A percentile compares a stretch with the other conserved stretches of the same genome.
Evolutionary conservation across 92 coral and sea anemone genomes (phyloP).

Genomic region (Heteractis magnifica): DNA sequence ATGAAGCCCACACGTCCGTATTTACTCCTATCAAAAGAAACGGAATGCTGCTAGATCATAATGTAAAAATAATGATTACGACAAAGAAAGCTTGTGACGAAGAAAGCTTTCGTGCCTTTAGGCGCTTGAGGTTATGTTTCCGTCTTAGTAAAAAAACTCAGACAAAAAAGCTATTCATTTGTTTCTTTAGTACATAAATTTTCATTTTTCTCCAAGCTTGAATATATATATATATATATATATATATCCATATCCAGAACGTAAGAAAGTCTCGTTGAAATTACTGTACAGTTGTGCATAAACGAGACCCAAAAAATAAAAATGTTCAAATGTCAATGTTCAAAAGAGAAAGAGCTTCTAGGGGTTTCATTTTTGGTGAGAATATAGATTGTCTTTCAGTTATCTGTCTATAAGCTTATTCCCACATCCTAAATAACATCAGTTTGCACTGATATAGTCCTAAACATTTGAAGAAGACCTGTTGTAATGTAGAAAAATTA

Average conservation of each 20-base stretch:
- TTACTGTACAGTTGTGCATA: not conserved
- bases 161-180: not conserved
- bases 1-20: constrained; percentile 12
- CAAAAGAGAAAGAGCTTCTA: not conserved
- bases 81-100: not conserved
- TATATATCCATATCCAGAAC: not conserved
- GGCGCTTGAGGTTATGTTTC: constrained; percentile 26
- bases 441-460: not conserved
- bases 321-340: not conserved
- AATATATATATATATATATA: not conserved
- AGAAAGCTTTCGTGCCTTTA: constrained; percentile 6
- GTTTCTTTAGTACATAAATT: not conserved
- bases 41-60: constrained; percentile 17
- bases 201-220: not conserved
- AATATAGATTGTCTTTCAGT: not conserved
- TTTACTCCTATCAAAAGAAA: constrained; percentile 15
- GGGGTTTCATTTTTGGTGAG: not conserved
- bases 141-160: constrained; percentile 2
- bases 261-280: not conserved
- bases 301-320: not conserved
- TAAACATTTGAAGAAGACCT: not conserved
- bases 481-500: not conserved
- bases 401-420: not conserved
- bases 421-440: not conserved
- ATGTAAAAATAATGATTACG: constrained; percentile 8